Conservation (phyloP, 2,113 vertebrate genomes). For the Peromyscus maniculatus region DNA sequence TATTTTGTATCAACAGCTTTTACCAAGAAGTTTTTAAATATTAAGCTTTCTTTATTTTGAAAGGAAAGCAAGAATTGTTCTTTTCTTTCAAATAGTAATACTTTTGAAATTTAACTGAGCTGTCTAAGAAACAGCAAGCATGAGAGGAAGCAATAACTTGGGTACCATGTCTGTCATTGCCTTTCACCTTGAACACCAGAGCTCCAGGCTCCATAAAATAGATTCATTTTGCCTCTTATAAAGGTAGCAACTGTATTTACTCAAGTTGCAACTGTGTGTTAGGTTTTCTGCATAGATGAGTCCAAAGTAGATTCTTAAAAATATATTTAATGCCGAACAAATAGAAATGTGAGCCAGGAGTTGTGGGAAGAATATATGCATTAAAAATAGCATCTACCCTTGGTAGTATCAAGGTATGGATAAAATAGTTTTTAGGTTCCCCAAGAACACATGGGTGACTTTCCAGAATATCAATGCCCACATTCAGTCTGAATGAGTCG, state of each 20-base stretch:
- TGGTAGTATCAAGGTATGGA: constrained; percentile 25
- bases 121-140: constrained; percentile 32
- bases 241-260: background rate
- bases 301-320: constrained; percentile 45
- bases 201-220: background rate
- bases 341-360: background rate
- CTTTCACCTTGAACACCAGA: constrained; percentile 9
- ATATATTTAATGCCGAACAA: constrained; percentile 63
- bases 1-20: constrained; percentile 80
- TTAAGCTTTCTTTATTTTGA: constrained; percentile 71
- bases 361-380: background rate
- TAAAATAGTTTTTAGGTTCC: constrained; percentile 14
- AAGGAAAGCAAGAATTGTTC: constrained; percentile 66
- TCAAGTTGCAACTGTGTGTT: constrained; percentile 35
- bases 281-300: background rate
- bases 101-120: constrained; percentile 53
- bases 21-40: constrained; percentile 75
- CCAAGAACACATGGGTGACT: background rate
- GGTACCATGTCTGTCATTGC: constrained; percentile 16
- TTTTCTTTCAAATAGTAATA: constrained; percentile 70
- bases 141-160: constrained; percentile 44
- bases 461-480: constrained; percentile 3
- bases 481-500: background rate
- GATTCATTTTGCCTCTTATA: background rate
- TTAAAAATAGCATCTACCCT: constrained; percentile 22